These are phyloP conservation scores for Nibea albiflora DNA, from an alignment of 2,113 vertebrate genomes.

Conservation along the genomic window DNA sequence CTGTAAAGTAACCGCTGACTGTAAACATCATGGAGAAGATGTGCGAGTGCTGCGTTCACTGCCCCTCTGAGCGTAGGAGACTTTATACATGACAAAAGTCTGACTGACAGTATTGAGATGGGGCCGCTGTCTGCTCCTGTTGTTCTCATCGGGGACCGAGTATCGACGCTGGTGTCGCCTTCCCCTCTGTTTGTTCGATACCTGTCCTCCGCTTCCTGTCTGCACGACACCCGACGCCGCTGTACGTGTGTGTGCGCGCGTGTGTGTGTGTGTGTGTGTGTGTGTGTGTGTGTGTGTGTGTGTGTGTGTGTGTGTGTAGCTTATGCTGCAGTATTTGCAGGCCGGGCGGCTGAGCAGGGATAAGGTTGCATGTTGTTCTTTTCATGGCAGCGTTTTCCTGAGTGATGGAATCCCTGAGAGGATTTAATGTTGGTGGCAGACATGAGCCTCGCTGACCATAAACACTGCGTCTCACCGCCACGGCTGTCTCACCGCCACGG, in stretches of 20 bases:
- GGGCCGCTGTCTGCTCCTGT: conserved; percentile 48
- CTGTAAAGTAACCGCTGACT: not conserved
- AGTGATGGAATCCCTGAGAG: conserved; percentile 58
- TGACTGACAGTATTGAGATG: conserved; percentile 28
- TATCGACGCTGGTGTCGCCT: conserved; percentile 78
- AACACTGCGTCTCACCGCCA: conserved; percentile 28
- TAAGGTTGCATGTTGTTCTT: conserved; percentile 64
- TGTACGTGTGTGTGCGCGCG: conserved; percentile 19
- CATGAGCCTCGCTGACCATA: conserved; percentile 40
- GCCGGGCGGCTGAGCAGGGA: not conserved
- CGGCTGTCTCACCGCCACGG: not conserved
- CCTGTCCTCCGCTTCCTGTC: conserved; percentile 75
- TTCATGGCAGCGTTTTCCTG: conserved; percentile 55
- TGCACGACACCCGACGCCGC: conserved; percentile 66
- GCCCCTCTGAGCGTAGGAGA: not conserved
- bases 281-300: conserved; percentile 17
- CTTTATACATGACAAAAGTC: not conserved
- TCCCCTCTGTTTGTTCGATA: conserved; percentile 75
- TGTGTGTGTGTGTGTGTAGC: conserved; percentile 22
- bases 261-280: conserved; percentile 22
- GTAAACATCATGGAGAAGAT: too few relatives aligned
- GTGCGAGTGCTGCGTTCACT: not conserved
- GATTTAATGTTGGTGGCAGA: conserved; percentile 61
- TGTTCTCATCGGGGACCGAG: conserved; percentile 45
- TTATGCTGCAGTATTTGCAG: conserved; percentile 53